A percentile compares a stretch with the other conserved stretches of the same genome.
Conservation (phyloP, 1,140 invertebrate species). For the Chelonus insularis region DNA sequence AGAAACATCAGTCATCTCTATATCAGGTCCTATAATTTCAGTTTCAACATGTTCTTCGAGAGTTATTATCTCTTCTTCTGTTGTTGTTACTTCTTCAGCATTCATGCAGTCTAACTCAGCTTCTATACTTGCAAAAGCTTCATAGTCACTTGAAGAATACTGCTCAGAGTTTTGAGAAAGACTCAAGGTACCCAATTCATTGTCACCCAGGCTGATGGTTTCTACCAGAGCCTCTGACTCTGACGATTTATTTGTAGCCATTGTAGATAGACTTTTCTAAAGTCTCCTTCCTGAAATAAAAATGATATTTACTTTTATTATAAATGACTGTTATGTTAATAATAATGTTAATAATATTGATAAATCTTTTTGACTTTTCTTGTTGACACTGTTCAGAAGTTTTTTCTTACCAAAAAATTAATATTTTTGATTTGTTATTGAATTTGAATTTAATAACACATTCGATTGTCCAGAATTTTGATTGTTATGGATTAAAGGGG, state of each 20-base stretch:
- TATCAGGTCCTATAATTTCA: constrained; percentile 47
- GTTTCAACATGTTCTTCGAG: constrained; percentile 22
- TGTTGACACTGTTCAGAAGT: too few species aligned
- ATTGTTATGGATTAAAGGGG: background rate
- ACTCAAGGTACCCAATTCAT: constrained; percentile 47
- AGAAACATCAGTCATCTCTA: constrained; percentile 51
- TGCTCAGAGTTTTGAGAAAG: constrained; percentile 44
- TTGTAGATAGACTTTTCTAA: constrained; percentile 10
- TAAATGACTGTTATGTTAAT: too few species aligned
- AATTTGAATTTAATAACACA: background rate
- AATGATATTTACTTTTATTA: background rate
- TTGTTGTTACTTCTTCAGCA: constrained; percentile 54
- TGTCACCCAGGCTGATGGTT: constrained; percentile 45
- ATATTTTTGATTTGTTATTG: background rate
- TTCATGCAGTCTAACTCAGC: constrained; percentile 57
- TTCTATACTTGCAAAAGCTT: constrained; percentile 55
- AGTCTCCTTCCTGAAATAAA: constrained; percentile 1
- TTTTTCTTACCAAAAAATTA: too few species aligned
- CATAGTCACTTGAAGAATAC: constrained; percentile 51
- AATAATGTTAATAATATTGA: too few species aligned
- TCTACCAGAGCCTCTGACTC: constrained; percentile 49
- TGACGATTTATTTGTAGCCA: constrained; percentile 41
- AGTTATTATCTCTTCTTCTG: constrained; percentile 38
- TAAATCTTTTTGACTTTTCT: too few species aligned
- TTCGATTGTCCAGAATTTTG: background rate